Evolutionary conservation across 2,797 vertebrate species (phyloP), one percentile per base, ranked within the genome.

Genomic region (Phyllotis vaccarum): DNA sequence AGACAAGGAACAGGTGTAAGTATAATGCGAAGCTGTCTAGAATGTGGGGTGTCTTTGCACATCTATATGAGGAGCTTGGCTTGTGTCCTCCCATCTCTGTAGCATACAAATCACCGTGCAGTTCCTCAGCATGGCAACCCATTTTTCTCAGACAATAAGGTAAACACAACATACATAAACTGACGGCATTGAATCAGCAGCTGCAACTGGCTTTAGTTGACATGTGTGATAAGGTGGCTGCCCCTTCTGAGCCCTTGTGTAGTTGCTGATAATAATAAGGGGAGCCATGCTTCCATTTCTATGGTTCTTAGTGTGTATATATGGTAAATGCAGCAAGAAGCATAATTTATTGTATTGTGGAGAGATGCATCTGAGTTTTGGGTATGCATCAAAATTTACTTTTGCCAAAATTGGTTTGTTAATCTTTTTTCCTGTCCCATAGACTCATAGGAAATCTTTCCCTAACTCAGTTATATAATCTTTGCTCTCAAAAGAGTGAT

Each of bases 331-430:
- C 0, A 0, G 31, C 68, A 82, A 85, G 96, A 90, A 86, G 89
- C 96, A 75, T 93, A 52, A 98, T 98, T 97, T 97, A 97, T 97
- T 97, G 62, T 91, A 96, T 83, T 94, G 94, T 94, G 90, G 3
- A 34, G 96, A 96, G 89, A 98, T 94, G 96, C 56, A 85, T 89
- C 95, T 74, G 94, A 97, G 83, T 97, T 98, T 97, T 96, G 95
- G 52, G 72, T 97, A 96, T 7, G 43, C 95, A 95, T 98, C 90
- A 98, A 89, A 98, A 97, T 98, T 92, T 85, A 24, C 92, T 97
- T 97, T 98, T 83, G 27, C 91, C 95, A 93, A 98, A 98, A 95
- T 97, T 70, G 96, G 0, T 98, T 98, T 98, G 80, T 88, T 97
- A 96, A 85, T 97, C 86, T 91, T 95, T 49, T 91, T 98, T 82